A percentile compares a stretch with the other conserved stretches of the same genome.
These are phyloP conservation scores for Solenopsis fugax DNA, from an alignment of 1,140 invertebrate species.

Conservation along the genomic window DNA sequence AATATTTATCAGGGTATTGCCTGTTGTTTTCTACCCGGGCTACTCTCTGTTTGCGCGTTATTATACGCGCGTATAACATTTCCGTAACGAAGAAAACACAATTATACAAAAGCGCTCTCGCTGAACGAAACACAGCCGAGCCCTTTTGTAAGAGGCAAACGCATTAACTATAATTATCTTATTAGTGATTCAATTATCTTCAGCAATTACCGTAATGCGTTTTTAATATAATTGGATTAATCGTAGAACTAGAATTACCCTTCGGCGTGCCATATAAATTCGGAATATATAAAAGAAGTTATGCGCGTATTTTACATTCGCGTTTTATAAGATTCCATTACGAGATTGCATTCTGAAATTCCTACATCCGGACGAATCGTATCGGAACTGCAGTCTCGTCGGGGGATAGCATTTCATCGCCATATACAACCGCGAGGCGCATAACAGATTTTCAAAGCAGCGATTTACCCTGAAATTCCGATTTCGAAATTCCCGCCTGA, in stretches of 20 bases:
- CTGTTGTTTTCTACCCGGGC: neutral
- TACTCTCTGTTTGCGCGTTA: neutral
- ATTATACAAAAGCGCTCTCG: conserved; percentile 7
- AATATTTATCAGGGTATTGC: neutral
- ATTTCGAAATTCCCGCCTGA: conserved; percentile 5
- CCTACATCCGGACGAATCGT: neutral
- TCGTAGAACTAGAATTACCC: neutral
- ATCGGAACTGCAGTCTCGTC: neutral
- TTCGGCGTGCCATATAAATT: neutral
- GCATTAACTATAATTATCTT: conserved; percentile 11
- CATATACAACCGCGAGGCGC: neutral
- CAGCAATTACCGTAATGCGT: conserved; percentile 30
- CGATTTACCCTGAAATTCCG: neutral
- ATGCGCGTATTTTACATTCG: neutral
- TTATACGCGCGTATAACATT: neutral
- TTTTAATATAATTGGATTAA: conserved; percentile 46
- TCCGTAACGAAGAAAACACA: neutral
- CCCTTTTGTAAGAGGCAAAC: neutral
- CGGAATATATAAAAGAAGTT: neutral
- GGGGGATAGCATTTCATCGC: neutral
- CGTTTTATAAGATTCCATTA: conserved; percentile 32
- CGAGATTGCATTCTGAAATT: conserved; percentile 40
- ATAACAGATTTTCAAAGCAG: neutral
- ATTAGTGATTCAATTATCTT: conserved; percentile 45
- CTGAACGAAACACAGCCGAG: neutral